Evolutionary conservation across 2,797 vertebrate genomes (phyloP).

Genomic region (Sebastes steindachneri): DNA sequence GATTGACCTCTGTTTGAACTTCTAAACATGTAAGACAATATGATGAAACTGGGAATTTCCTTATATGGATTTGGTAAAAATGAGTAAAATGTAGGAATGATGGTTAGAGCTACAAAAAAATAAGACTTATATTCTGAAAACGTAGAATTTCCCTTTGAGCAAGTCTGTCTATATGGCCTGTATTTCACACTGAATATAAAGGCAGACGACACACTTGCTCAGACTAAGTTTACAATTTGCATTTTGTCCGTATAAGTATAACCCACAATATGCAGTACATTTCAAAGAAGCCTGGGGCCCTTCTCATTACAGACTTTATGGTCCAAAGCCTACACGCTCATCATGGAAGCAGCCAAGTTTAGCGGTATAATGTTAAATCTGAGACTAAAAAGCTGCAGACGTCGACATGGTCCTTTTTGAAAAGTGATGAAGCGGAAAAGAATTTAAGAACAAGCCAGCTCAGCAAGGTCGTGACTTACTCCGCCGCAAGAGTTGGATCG

Average conservation of each 20-base stretch:
- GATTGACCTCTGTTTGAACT: background rate
- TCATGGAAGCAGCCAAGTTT: background rate
- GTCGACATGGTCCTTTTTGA: slow-evolving; percentile 17
- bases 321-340: slow-evolving; percentile 2
- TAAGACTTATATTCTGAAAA: background rate
- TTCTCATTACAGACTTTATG: slow-evolving; percentile 27
- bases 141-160: background rate
- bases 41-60: background rate
- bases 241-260: slow-evolving; percentile 6
- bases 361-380: slow-evolving; percentile 20
- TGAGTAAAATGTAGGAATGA: background rate
- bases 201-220: slow-evolving; percentile 5
- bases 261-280: background rate
- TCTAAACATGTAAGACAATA: background rate
- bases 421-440: slow-evolving; percentile 37
- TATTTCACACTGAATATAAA: slow-evolving; percentile 25
- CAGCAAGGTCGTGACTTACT: slow-evolving; percentile 34
- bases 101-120: background rate
- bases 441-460: slow-evolving; percentile 21
- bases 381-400: slow-evolving; percentile 34
- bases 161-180: background rate
- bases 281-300: background rate
- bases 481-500: background rate
- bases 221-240: slow-evolving; percentile 15
- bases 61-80: background rate